Conservation (phyloP, 2,797 vertebrate genomes). For the Sandelia bainsii region DNA sequence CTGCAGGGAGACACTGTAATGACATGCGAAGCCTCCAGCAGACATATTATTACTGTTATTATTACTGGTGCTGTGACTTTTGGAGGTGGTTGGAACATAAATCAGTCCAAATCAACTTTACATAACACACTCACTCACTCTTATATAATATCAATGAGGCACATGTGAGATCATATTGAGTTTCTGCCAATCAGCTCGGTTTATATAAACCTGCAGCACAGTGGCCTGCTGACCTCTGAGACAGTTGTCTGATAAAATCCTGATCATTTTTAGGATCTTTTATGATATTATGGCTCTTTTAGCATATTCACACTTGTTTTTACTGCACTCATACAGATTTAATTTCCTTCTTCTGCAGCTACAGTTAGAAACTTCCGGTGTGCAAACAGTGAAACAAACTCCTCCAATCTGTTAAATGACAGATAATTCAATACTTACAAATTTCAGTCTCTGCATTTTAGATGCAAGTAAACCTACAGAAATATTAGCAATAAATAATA, state of each 20-base stretch:
- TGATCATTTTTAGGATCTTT: not conserved
- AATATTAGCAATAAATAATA: no score
- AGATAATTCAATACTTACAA: no score
- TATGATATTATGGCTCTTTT: not conserved
- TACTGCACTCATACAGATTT: not conserved
- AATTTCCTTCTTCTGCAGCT: no score
- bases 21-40: not conserved
- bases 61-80: not conserved
- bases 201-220: conserved; percentile 6
- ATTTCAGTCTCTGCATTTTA: no score
- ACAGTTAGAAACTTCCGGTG: no score
- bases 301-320: not conserved
- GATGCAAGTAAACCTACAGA: no score
- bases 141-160: conserved; percentile 24
- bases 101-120: conserved; percentile 8
- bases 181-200: conserved; percentile 9
- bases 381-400: no score
- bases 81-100: not conserved
- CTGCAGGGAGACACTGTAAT: not conserved
- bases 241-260: no score
- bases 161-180: conserved; percentile 6
- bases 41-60: not conserved
- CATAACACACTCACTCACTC: conserved; percentile 17
- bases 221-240: conserved; percentile 4
- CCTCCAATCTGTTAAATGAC: no score